Evolutionary conservation across 2,888 invertebrate species (phyloP).

Genomic region (Xestia sexstrigata): DNA sequence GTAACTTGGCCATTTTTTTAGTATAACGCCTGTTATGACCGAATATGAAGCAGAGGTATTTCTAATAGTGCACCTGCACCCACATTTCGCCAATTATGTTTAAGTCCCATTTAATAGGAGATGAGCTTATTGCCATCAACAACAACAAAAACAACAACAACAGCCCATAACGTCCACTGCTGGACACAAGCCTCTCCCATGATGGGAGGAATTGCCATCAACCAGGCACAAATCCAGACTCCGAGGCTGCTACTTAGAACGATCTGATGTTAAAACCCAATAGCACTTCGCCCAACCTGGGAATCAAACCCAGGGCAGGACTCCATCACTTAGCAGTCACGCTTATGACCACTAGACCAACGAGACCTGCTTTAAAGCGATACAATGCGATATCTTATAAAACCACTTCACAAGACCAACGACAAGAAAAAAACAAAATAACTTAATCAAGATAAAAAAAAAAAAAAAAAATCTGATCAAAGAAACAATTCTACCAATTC

Average conservation of each 20-base stretch:
- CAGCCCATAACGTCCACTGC: too few species aligned
- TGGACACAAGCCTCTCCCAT: too few species aligned
- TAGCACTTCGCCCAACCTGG: background rate
- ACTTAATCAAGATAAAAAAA: too few species aligned
- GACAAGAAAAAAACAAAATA: background rate
- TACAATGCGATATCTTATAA: background rate
- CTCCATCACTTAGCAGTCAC: background rate
- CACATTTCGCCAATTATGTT: background rate
- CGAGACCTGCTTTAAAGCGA: background rate
- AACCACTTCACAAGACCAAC: background rate
- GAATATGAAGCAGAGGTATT: too few species aligned
- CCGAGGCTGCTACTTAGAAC: background rate
- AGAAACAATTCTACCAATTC: constrained; percentile 2
- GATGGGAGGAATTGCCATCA: background rate
- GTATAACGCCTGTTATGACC: background rate
- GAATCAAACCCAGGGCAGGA: too few species aligned
- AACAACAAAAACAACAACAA: too few species aligned
- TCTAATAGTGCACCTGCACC: background rate
- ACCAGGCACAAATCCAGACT: background rate
- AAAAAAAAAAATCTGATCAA: background rate
- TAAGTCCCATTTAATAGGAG: background rate
- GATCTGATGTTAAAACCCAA: background rate
- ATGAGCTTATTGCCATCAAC: background rate
- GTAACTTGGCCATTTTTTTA: background rate
- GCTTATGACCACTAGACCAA: background rate